These are phyloP conservation scores for Scaptodrosophila lebanonensis DNA, from an alignment of 1,140 invertebrate genomes.

Conservation along the genomic window DNA sequence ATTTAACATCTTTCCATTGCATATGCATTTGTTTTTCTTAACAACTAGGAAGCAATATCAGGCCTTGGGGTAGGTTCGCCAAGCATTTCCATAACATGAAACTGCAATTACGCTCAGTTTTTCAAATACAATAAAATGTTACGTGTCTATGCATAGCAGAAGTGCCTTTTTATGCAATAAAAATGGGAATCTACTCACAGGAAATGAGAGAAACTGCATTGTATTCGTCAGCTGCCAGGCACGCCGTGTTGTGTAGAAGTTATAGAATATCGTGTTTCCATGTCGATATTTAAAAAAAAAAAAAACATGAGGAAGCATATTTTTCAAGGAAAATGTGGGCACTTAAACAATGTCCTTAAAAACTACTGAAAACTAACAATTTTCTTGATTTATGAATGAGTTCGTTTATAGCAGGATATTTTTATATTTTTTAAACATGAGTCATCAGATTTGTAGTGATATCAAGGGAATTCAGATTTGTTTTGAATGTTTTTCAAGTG, in stretches of 20 bases:
- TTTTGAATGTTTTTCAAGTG: conserved; percentile 28
- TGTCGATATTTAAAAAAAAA: conserved; percentile 42
- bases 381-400: conserved; percentile 69
- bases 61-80: too few species aligned
- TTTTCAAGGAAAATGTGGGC: conserved; percentile 28
- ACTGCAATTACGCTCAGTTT: too few species aligned
- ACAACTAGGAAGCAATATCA: too few species aligned
- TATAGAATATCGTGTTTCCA: conserved; percentile 57
- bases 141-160: too few species aligned
- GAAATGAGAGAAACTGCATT: conserved; percentile 5
- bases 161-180: conserved; percentile 6
- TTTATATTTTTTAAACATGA: conserved; percentile 41
- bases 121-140: too few species aligned
- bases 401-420: conserved; percentile 51
- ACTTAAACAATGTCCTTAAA: conserved; percentile 45
- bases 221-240: conserved; percentile 33
- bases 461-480: conserved; percentile 10
- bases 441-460: conserved; percentile 20
- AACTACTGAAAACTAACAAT: conserved; percentile 62
- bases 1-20: too few species aligned
- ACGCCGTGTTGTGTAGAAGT: conserved; percentile 8
- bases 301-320: conserved; percentile 63
- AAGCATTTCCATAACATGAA: too few species aligned
- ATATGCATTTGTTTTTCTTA: too few species aligned
- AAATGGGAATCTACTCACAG: conserved; percentile 25